Percentiles rank a stretch among this genome's conserved stretches.
Evolutionary conservation across 1,140 invertebrate genomes (phyloP).

Genomic region (Tribolium castaneum): DNA sequence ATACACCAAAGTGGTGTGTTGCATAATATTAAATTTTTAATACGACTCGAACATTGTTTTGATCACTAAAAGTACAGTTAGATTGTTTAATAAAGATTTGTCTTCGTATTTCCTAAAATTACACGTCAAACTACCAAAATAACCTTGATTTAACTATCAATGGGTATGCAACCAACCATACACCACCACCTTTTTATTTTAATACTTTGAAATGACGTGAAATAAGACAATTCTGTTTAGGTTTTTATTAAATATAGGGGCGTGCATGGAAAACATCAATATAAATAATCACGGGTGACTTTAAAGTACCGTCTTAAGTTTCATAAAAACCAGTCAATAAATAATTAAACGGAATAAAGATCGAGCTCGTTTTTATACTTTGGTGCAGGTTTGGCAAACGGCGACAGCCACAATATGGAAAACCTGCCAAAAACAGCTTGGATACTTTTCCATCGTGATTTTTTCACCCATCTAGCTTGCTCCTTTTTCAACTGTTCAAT

Average conservation of each 20-base stretch:
- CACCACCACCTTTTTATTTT: no score
- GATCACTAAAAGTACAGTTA: no score
- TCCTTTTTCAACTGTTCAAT: slow-evolving; percentile 97
- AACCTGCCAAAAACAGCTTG: slow-evolving; percentile 95
- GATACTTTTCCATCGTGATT: slow-evolving; percentile 92
- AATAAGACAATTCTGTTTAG: not conserved
- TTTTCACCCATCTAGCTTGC: slow-evolving; percentile 89
- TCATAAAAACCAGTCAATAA: slow-evolving; percentile 9
- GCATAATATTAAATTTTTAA: no score
- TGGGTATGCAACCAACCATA: no score
- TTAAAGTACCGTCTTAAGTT: not conserved
- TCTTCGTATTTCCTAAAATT: no score
- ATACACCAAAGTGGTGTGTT: no score
- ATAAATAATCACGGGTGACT: not conserved
- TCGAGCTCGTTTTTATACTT: slow-evolving; percentile 81
- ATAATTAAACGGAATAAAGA: slow-evolving; percentile 77
- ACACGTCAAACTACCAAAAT: no score
- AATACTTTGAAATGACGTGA: no score
- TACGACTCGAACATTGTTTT: no score
- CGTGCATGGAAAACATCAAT: slow-evolving; percentile 5
- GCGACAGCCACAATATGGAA: slow-evolving; percentile 93
- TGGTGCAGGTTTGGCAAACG: slow-evolving; percentile 85
- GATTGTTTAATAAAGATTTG: no score
- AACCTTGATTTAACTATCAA: no score
- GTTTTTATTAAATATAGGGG: not conserved